These are phyloP conservation scores for Pachymerium ferrugineum DNA, from an alignment of 2,888 invertebrate genomes.

Conservation along the genomic window DNA sequence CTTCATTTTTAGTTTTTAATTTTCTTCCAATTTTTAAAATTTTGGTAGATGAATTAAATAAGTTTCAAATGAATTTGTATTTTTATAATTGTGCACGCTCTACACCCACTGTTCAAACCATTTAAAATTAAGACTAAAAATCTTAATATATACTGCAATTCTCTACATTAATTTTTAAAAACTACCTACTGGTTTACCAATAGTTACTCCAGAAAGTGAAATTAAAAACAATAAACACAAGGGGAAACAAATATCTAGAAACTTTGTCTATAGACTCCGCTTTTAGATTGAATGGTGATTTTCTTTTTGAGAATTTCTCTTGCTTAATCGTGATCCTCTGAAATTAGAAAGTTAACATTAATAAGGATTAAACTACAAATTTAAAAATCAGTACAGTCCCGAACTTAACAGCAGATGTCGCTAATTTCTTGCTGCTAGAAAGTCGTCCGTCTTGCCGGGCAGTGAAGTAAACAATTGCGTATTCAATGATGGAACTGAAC, in stretches of 20 bases:
- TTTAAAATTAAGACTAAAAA: background rate
- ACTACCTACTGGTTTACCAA: background rate
- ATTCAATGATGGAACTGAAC: background rate
- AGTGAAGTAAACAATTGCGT: too few relatives aligned
- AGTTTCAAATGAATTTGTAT: background rate
- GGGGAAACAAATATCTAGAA: background rate
- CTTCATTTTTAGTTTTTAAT: background rate
- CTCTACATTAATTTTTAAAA: background rate
- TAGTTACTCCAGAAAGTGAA: background rate
- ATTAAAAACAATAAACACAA: background rate
- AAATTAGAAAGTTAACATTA: background rate
- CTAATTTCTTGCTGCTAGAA: too few relatives aligned
- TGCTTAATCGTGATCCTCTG: background rate
- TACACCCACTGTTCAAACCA: background rate
- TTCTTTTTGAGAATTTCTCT: too few relatives aligned
- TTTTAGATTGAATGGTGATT: too few relatives aligned
- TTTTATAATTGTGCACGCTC: too few relatives aligned
- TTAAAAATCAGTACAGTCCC: background rate
- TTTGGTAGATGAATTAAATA: background rate
- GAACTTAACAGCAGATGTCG: background rate
- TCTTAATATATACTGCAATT: background rate
- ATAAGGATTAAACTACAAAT: background rate
- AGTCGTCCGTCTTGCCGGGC: too few relatives aligned
- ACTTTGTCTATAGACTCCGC: background rate
- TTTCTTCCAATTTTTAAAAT: background rate